These are phyloP conservation scores for Melipona beecheii DNA, from an alignment of 2,888 invertebrate genomes.

Conservation along the genomic window DNA sequence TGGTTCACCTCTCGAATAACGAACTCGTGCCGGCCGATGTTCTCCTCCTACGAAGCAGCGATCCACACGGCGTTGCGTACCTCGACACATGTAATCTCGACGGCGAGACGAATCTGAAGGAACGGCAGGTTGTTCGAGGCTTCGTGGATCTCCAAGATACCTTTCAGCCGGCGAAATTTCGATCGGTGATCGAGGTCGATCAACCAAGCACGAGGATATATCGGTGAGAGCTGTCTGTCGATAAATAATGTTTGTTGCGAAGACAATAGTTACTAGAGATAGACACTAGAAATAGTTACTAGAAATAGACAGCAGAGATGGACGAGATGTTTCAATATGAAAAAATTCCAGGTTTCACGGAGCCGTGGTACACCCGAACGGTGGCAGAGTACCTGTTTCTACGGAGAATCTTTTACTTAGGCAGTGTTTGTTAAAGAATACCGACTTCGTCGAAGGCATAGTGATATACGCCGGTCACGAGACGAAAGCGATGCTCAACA, in stretches of 20 bases:
- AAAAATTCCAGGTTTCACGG: constrained; percentile 89
- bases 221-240: constrained; percentile 83
- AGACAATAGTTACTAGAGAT: not conserved
- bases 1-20: constrained; percentile 97
- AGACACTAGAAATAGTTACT: no score
- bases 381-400: constrained; percentile 91
- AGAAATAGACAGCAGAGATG: not conserved
- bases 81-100: constrained; percentile 98
- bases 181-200: constrained; percentile 95
- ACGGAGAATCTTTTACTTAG: constrained; percentile 96
- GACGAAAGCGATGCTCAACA: constrained; percentile 99
- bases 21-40: constrained; percentile 98
- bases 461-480: constrained; percentile 98
- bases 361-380: constrained; percentile 92
- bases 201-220: constrained; percentile 98
- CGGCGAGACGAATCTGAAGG: constrained; percentile 98
- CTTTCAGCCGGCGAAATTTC: constrained; percentile 92
- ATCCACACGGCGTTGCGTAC: constrained; percentile 94
- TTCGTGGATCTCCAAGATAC: constrained; percentile 90
- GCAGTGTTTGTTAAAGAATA: constrained; percentile 97
- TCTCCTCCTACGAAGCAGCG: constrained; percentile 94
- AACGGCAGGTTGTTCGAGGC: constrained; percentile 93
- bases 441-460: constrained; percentile 97
- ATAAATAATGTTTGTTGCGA: not conserved
- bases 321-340: not conserved